A percentile compares a stretch with the other conserved stretches of the same genome.
Conservation (phyloP, 2,797 vertebrate species). For the Lagocephalus sceleratus region DNA sequence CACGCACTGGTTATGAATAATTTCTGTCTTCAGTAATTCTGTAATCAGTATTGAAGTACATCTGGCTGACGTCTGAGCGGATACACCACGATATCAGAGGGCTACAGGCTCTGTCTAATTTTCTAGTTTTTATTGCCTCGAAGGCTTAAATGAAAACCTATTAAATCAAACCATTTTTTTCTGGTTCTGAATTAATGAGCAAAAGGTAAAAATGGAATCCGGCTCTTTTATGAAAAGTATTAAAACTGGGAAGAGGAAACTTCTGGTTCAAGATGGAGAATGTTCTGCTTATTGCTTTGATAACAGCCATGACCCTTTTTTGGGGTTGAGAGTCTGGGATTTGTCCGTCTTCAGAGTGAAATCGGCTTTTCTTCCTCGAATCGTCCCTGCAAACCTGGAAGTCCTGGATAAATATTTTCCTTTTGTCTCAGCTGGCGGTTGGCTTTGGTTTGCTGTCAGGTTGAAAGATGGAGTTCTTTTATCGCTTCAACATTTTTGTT, state of each 20-base stretch:
- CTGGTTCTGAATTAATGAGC: conserved; percentile 15
- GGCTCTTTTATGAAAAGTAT: conserved; percentile 29
- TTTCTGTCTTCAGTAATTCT: conserved; percentile 52
- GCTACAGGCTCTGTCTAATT: conserved; percentile 55
- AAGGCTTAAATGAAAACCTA: conserved; percentile 55
- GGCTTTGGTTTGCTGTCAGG: conserved; percentile 22
- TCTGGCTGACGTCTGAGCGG: conserved; percentile 29
- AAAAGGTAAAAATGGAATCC: conserved; percentile 30
- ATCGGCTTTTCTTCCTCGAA: no score
- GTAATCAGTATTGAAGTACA: conserved; percentile 44
- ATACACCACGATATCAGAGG: conserved; percentile 49
- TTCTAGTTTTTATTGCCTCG: conserved; percentile 42
- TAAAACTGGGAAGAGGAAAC: conserved; percentile 17
- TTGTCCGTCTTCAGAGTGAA: background rate
- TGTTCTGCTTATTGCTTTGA: conserved; percentile 8
- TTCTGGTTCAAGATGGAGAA: background rate
- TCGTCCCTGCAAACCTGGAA: conserved; percentile 10
- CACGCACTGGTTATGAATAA: conserved; percentile 49
- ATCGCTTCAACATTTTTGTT: conserved; percentile 34
- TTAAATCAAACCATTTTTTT: conserved; percentile 41
- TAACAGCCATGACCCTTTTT: conserved; percentile 20
- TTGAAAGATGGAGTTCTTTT: conserved; percentile 37
- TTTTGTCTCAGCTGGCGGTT: conserved; percentile 11
- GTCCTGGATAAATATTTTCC: conserved; percentile 9
- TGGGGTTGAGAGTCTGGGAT: conserved; percentile 4